Evolutionary conservation across 2,888 invertebrate species (phyloP), one percentile per base, ranked within the genome.

Genomic region (Drosophila robusta): DNA sequence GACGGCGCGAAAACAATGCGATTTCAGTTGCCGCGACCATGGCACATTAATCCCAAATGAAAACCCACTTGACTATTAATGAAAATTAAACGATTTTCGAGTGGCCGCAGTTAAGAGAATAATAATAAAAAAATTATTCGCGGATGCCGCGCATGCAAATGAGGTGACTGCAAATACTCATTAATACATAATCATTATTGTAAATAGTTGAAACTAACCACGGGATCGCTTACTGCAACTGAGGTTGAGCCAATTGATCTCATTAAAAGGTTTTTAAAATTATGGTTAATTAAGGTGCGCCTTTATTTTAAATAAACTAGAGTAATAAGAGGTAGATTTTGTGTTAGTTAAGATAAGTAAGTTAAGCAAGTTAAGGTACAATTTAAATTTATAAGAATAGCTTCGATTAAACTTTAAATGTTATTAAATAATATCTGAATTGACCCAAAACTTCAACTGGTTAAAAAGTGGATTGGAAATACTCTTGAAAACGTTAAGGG

Each of bases 11-110:
- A 62, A 69, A 78, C 72, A 81, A 78, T 83, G 80, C 38, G 34
- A 18, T 42, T 60, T 44, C 65, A 46, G 66, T 61, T 62, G 56
- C 63, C 64, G 55, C 39, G 36, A 45, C 44, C 70, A 76, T 72
- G 87, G 74, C 67, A 76, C 78, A 89, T 89, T 89, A 89, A 87
- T 80, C 77, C 64, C 50, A 56, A 67, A 78, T 78, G 85, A 75
- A 76, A 84, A 68, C 70, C 67, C 84, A 75, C 87, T 72, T 70
- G 75, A 80, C 79, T 83, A 78, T 89, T 89, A 88, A 90, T 88
- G 88, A 83, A 89, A 83, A 88, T 90, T 90, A 90, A 88, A 87
- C 88, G 89, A 71, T 88, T 87, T 87, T 90, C 89, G 76, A 87
- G 76, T 76, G 77, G 58, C 78, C 77, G 50, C 75, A 67, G 63